Evolutionary conservation across 1,140 invertebrate genomes (phyloP), one percentile per base, ranked within the genome.

Genomic region (Aphaenogaster floridana): DNA sequence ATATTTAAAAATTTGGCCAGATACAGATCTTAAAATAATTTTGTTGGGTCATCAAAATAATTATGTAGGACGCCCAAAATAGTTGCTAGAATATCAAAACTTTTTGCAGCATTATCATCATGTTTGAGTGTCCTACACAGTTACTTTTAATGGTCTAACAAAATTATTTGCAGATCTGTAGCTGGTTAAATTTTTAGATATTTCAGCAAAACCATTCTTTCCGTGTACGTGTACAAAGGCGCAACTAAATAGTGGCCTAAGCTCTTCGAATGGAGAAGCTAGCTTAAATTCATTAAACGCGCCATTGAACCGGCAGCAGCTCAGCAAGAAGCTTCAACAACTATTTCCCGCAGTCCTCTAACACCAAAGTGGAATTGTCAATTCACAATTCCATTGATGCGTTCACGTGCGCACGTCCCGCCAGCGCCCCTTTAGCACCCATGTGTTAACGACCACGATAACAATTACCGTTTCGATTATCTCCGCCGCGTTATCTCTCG

Each of bases 241-340:
- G 45, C 11, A 13, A 61, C 72, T 48, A 15, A 39, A 57, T 28
- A 9, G 52, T 59, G 48, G 76, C 54, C 57, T n/a, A 48, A 87
- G 79, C 64, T 50, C 54, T 86, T 45, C 81, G 84, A 91, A 88
- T 90, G 85, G 90, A 92, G 86, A 90, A 90, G 89, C 84, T 89
- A 78, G 90, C 91, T 93, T 91, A 93, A 93, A 93, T 93, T 93
- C 93, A 93, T 94, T 93, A 93, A 86, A 89, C 88, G 74, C 71
- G 57, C 87, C 91, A 92, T 94, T 91, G 90, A 89, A 89, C 50
- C 88, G 74, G 81, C 72, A 64, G 59, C 78, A 68, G 52, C 34
- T 69, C 59, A 74, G 17, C 45, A 54, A 50, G 63, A 36, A 83
- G 64, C 64, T 3, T 61, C 9, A 3, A 15, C 68, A 52, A 45